Percentiles rank a stretch among this genome's conserved stretches.
Conservation (phyloP, 2,113 vertebrate species). For the Thymallus thymallus region DNA sequence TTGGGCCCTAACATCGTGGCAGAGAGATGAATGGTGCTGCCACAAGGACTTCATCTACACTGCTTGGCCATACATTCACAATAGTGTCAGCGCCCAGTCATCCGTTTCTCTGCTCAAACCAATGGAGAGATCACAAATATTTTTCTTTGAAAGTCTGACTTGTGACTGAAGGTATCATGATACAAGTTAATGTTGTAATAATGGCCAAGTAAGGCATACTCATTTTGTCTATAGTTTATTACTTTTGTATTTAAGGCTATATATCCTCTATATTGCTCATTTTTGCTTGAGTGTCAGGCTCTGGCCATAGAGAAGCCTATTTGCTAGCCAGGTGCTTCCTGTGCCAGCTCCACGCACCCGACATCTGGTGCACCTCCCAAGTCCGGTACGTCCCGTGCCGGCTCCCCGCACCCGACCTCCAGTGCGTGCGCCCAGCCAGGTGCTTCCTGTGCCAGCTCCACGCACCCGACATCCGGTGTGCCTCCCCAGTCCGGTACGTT, state of each 20-base stretch:
- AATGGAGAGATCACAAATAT: constrained; percentile 21
- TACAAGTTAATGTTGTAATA: neutral
- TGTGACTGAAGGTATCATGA: neutral
- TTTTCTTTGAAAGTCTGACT: constrained; percentile 11
- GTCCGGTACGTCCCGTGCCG: too few species aligned
- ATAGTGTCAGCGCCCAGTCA: constrained; percentile 45
- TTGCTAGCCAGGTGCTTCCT: too few species aligned
- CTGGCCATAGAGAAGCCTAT: too few species aligned
- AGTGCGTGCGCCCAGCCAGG: too few species aligned
- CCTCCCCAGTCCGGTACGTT: too few species aligned
- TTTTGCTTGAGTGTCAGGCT: neutral
- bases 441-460: too few species aligned
- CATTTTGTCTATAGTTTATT: neutral
- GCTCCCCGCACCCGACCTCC: too few species aligned
- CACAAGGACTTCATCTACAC: constrained; percentile 61
- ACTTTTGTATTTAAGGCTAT: neutral
- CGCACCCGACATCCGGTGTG: too few species aligned
- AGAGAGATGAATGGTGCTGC: constrained; percentile 65
- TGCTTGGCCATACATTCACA: constrained; percentile 51
- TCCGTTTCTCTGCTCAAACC: constrained; percentile 42
- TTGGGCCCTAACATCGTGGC: constrained; percentile 50
- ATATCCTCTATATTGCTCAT: neutral
- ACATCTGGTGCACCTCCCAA: too few species aligned
- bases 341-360: too few species aligned
- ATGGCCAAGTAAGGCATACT: neutral